These are phyloP conservation scores for Meloe dianella DNA, from an alignment of 2,888 invertebrate species.

Conservation along the genomic window DNA sequence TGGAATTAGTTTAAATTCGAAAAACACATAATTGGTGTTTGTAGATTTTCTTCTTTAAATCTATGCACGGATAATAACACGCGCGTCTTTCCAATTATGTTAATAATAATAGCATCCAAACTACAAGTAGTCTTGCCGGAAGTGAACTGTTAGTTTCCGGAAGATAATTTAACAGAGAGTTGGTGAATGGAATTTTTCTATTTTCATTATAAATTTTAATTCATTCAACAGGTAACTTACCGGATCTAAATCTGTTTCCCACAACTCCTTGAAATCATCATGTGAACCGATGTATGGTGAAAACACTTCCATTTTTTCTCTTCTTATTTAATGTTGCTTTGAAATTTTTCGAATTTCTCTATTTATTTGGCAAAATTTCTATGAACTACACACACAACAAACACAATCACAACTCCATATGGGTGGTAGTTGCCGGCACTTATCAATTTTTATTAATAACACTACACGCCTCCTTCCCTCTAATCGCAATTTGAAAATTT, in stretches of 20 bases:
- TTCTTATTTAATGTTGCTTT: no score
- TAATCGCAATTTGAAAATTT: neutral
- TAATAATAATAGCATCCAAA: neutral
- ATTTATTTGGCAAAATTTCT: neutral
- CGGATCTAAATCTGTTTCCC: slow-evolving; percentile 82
- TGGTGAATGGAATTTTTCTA: neutral
- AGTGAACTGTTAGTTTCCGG: slow-evolving; percentile 14
- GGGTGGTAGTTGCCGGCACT: slow-evolving; percentile 14
- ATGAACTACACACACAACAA: slow-evolving; percentile 4
- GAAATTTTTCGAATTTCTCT: no score
- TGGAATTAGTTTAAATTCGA: neutral
- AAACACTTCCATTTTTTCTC: slow-evolving; percentile 21
- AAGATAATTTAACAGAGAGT: neutral
- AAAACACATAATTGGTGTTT: neutral
- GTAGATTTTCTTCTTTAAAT: neutral
- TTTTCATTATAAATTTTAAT: neutral
- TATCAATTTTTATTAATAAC: neutral
- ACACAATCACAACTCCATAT: slow-evolving; percentile 24
- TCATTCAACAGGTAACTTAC: slow-evolving; percentile 65
- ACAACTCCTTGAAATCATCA: slow-evolving; percentile 77
- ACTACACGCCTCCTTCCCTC: slow-evolving; percentile 24
- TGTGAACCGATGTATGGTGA: slow-evolving; percentile 61
- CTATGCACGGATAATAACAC: neutral
- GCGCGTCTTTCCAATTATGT: neutral
- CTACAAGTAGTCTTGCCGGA: slow-evolving; percentile 2